Conservation (phyloP, 2,113 vertebrate genomes). For the Andinoacara biseriatus region DNA sequence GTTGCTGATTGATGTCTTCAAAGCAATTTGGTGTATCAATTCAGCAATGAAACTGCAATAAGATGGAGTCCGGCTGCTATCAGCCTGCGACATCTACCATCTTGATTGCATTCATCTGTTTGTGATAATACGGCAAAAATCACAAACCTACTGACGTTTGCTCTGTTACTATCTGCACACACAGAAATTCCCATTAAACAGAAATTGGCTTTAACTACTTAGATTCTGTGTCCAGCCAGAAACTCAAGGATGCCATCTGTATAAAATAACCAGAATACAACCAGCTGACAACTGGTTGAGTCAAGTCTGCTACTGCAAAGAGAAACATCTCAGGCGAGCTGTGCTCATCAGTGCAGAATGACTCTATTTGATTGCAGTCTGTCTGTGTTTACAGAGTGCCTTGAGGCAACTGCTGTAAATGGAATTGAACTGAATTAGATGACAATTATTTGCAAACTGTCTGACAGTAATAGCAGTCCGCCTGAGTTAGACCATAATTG, state of each 20-base stretch:
- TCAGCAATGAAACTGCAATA: neutral
- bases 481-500: neutral
- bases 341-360: neutral
- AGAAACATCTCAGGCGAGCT: neutral
- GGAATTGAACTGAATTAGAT: too few species aligned
- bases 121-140: neutral
- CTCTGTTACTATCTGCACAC: neutral
- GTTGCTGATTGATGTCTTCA: neutral
- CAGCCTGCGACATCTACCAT: neutral
- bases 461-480: neutral
- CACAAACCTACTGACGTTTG: neutral
- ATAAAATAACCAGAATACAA: neutral
- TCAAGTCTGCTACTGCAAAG: neutral
- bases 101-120: neutral
- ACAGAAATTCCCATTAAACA: neutral
- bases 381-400: neutral
- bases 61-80: neutral
- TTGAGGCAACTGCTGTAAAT: neutral
- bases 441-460: neutral
- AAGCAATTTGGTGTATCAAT: neutral
- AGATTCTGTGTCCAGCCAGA: neutral
- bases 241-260: neutral
- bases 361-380: neutral
- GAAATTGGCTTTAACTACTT: neutral
- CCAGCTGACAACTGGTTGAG: neutral